These are phyloP conservation scores for Macaca fascicularis DNA, from an alignment of 2,113 vertebrate genomes.

Conservation along the genomic window DNA sequence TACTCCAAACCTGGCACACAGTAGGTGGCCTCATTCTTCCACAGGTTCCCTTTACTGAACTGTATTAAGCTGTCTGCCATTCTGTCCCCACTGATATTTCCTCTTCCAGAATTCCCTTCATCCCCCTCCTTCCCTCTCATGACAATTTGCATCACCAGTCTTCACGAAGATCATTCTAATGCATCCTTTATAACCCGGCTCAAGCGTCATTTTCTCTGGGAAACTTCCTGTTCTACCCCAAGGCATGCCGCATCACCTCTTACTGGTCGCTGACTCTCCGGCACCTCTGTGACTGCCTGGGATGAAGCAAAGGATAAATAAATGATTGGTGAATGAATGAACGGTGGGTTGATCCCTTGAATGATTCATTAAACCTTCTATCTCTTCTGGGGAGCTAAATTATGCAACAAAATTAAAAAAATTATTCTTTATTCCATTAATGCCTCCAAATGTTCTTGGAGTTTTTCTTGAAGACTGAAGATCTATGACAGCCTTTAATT, in stretches of 20 bases:
- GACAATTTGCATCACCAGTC: background rate
- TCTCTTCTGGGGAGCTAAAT: background rate
- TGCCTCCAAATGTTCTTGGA: background rate
- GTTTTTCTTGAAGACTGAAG: constrained; percentile 29
- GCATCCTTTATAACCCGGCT: background rate
- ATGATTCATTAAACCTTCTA: background rate
- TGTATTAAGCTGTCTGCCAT: background rate
- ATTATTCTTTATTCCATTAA: background rate
- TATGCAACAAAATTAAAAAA: background rate
- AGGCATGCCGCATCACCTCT: background rate
- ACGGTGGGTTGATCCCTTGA: background rate
- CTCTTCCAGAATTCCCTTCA: background rate
- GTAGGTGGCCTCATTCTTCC: background rate
- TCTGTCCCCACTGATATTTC: background rate
- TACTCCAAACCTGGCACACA: background rate
- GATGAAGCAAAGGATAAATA: background rate
- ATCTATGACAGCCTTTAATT: constrained; percentile 33
- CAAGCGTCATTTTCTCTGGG: background rate
- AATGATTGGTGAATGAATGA: background rate
- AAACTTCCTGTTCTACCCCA: background rate
- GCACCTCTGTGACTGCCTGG: background rate
- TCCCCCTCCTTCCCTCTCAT: background rate
- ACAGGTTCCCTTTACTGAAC: background rate
- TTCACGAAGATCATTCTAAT: background rate
- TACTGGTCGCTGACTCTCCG: background rate